Percentiles rank a stretch among this genome's conserved stretches.
These are phyloP conservation scores for Nephrotoma appendiculata DNA, from an alignment of 2,888 invertebrate genomes.

Conservation along the genomic window DNA sequence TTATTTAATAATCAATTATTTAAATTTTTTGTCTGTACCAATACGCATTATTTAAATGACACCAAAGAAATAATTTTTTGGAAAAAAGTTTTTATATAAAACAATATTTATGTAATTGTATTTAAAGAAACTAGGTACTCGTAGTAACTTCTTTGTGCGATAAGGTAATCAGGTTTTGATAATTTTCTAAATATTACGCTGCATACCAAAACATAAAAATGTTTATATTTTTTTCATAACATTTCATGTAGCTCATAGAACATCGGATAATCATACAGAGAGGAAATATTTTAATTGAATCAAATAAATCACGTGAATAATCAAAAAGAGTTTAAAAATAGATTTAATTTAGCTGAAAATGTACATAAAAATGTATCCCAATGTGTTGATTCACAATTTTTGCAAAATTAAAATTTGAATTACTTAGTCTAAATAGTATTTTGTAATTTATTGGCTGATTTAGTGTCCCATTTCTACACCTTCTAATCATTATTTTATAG, in stretches of 20 bases:
- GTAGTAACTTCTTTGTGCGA: background rate
- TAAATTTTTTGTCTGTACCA: background rate
- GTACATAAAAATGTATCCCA: background rate
- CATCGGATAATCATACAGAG: background rate
- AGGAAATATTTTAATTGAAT: background rate
- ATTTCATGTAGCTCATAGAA: background rate
- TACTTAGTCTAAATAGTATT: too few relatives aligned
- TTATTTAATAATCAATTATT: background rate
- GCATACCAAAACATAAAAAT: background rate
- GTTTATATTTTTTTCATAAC: background rate
- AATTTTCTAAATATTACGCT: background rate
- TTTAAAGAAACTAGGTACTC: background rate
- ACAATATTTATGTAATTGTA: background rate
- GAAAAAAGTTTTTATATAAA: background rate
- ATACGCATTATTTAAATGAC: background rate
- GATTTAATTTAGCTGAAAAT: background rate
- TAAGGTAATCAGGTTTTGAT: background rate
- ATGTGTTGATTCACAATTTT: background rate
- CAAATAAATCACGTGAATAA: background rate
- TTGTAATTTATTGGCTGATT: too few relatives aligned
- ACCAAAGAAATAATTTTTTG: background rate
- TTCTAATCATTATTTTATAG: too few relatives aligned
- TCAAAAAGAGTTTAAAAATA: background rate
- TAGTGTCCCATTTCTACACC: too few relatives aligned
- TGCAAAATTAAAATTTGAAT: background rate